Base-by-base conservation (phyloP, 2,797 vertebrate genomes). In the Linurgus olivaceus region DNA sequence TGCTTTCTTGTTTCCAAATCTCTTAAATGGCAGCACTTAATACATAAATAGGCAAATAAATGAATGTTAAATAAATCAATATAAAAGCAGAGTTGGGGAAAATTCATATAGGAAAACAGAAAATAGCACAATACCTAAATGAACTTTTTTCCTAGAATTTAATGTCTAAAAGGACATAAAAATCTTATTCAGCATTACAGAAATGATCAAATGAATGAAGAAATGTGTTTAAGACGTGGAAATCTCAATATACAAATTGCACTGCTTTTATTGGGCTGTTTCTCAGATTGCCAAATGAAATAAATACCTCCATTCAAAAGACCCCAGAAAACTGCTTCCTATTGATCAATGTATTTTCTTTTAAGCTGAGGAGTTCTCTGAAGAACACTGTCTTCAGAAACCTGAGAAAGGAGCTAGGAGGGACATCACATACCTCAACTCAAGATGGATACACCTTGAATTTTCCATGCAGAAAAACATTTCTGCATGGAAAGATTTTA, bases 371-470 rank as follows among this genome's bases (percentile, higher is more conserved):
- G 10, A 54, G 7, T 26, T 65, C 7, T 40, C 8, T 92, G 24
- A 50, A 73, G 25, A 70, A 21, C 11, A 9, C 3, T 28, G 17
- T 79, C 33, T 59, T 72, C 23, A 76, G 31, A 73, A 84, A 73
- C 14, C 10, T 52, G 68, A 50, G 38, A 57, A 75, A 76, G 44
- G 50, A 68, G 7, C 10, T 61, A n/a, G 16, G 40, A 63, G 29
- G 35, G 31, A 31, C 2, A 35, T 33, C 21, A 6, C 2, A 51
- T 45, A 11, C 12, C 29, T 52, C 45, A n/a, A 5, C 48, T 29
- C 0, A 3, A 55, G 13, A 58, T 0, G 2, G 40, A 52, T 38
- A 31, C 8, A 7, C 40, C 40, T 18, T 42, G 40, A 42, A 42
- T 42, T 42, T 42, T 42, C 40, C 40, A 42, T 42, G 40, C 7